Conservation (phyloP, 2,888 invertebrate genomes). For the Dugesia japonica region DNA sequence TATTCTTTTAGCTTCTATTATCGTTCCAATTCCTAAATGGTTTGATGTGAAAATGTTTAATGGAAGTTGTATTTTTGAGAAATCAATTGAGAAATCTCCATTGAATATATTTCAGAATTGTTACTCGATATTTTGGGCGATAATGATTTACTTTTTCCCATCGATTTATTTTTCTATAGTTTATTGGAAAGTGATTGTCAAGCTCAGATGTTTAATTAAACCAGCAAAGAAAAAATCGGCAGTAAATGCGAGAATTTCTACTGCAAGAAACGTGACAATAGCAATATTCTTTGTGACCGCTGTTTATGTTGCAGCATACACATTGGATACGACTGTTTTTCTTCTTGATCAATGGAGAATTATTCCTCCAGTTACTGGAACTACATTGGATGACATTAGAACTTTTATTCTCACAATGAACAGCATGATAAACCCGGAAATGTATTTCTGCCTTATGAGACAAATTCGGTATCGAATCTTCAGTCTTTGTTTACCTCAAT, state of each 20-base stretch:
- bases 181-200: slow-evolving; percentile 1
- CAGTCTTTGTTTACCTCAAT: neutral
- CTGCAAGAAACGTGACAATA: neutral
- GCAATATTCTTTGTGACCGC: slow-evolving; percentile 2
- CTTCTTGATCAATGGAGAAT: slow-evolving; percentile 10
- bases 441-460: slow-evolving; percentile 3
- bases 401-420: neutral
- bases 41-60: neutral
- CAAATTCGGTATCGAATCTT: neutral
- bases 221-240: neutral
- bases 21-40: neutral
- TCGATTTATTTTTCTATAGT: neutral
- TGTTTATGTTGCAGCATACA: neutral
- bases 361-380: neutral
- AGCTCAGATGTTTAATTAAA: neutral
- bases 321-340: neutral
- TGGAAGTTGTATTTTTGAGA: neutral
- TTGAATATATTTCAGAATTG: neutral
- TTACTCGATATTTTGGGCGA: neutral
- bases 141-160: neutral
- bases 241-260: neutral
- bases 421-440: slow-evolving; percentile 1
- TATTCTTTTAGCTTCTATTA: neutral
- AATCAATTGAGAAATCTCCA: neutral
- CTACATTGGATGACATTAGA: neutral